phyloP scores from a whole-genome alignment of 2,888 invertebrate genomes.

The Nomada goodeniana region DNA sequence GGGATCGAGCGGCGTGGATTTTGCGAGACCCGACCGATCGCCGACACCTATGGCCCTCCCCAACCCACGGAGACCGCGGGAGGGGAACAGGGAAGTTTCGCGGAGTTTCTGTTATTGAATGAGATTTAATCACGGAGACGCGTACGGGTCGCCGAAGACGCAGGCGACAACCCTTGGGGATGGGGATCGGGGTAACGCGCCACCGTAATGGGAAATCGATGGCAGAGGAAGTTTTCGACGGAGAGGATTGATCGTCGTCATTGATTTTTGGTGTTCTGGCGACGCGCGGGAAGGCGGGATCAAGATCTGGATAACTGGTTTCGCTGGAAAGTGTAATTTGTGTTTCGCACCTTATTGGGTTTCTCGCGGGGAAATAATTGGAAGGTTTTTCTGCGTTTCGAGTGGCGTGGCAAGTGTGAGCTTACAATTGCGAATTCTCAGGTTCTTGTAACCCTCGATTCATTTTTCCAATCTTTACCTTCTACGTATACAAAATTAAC shows the following conservation, averaged over 20 bases:
- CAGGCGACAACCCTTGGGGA: conserved; percentile 1
- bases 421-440: too few relatives aligned
- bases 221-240: not conserved
- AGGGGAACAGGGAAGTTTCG: conserved; percentile 33
- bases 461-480: too few relatives aligned
- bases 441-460: too few relatives aligned
- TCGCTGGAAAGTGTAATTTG: too few relatives aligned
- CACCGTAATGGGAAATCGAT: conserved; percentile 43
- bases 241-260: conserved; percentile 4
- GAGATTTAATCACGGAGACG: conserved; percentile 48
- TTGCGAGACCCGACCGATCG: conserved; percentile 25
- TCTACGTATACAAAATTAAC: too few relatives aligned
- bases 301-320: not conserved
- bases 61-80: not conserved
- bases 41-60: conserved; percentile 7
- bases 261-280: not conserved
- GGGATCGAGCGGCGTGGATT: conserved; percentile 16
- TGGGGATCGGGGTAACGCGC: conserved; percentile 5
- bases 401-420: too few relatives aligned
- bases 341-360: too few relatives aligned
- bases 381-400: too few relatives aligned
- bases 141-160: conserved; percentile 15
- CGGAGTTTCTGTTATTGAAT: conserved; percentile 44
- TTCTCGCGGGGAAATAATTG: too few relatives aligned
- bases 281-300: not conserved